Evolutionary conservation across 2,113 vertebrate species (phyloP), one percentile per base, ranked within the genome.

Genomic region (Chunga burmeisteri): DNA sequence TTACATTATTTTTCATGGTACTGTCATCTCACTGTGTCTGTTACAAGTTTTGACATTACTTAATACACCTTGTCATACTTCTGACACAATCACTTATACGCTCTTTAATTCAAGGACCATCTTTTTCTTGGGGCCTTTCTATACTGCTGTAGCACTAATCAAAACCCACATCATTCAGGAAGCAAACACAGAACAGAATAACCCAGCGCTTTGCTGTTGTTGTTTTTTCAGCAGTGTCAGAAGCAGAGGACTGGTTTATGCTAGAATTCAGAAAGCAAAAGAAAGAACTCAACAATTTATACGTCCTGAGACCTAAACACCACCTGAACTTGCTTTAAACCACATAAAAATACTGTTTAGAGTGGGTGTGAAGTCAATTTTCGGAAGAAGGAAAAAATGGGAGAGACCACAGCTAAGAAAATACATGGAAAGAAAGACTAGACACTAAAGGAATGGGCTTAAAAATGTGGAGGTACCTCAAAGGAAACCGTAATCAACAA

Each of bases 391-490:
- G 73, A 94, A 90, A 96, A 88, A 81, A 83, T 90, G 72, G 73
- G 59, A 82, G 77, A 81, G 49, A 81, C 81, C 93, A 56, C 84
- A 91, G 81, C 81, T 94, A 87, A 94, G 66, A 95, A 91, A 91
- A 94, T 72, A 85, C 32, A 58, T 58, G 91, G 73, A 96, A 93
- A 94, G 77, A 96, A 95, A 96, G 89, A 95, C 73, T 84, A 93
- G 87, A 90, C 81, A 68, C 61, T 91, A 44, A 79, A 90, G 70
- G 84, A 96, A 96, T 88, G 92, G 87, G 47, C 23, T 30, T 40
- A 93, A 97, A 94, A 94, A 95, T 93, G 91, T 72, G 30, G 84
- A 96, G 94, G 94, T 94, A 94, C 93, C 93, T 97, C 96, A 97
- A 61, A 96, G 81, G 93, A 96, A 96, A 93, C 81, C 78, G 91